Evolutionary conservation across 2,888 invertebrate genomes (phyloP).

Genomic region (Drosophila robusta): DNA sequence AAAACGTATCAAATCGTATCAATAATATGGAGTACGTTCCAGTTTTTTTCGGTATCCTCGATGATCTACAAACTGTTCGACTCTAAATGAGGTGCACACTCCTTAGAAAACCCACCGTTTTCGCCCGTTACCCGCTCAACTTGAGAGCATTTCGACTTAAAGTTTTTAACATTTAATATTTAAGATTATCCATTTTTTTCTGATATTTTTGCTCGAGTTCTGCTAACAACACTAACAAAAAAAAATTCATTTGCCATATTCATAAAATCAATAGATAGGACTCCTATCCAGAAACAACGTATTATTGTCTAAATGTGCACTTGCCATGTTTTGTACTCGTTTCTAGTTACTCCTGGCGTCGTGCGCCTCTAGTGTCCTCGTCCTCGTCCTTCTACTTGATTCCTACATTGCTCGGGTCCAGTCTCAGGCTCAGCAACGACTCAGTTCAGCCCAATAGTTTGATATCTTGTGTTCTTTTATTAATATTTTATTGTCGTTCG

Average conservation of each 20-base stretch:
- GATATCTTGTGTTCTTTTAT: conserved; percentile 49
- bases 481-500: conserved; percentile 42
- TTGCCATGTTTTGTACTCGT: conserved; percentile 70
- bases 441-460: conserved; percentile 51
- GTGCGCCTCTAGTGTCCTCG: conserved; percentile 76
- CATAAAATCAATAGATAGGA: conserved; percentile 22
- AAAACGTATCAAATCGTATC: conserved; percentile 26
- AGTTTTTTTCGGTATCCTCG: conserved; percentile 50
- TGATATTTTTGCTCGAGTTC: conserved; percentile 40
- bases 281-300: conserved; percentile 7
- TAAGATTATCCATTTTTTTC: conserved; percentile 42
- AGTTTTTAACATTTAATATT: conserved; percentile 39
- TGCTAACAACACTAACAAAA: conserved; percentile 57
- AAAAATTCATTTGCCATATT: conserved; percentile 29
- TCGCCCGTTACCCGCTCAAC: conserved; percentile 15
- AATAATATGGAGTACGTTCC: conserved; percentile 42
- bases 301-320: conserved; percentile 52
- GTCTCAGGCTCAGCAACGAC: conserved; percentile 42
- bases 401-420: conserved; percentile 57
- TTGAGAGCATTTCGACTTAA: conserved; percentile 4
- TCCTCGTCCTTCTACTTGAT: conserved; percentile 59
- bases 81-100: conserved; percentile 43
- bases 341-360: conserved; percentile 83
- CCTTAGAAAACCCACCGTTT: conserved; percentile 19
- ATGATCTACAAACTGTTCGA: conserved; percentile 50